These are phyloP conservation scores for Scaptomyza hsui DNA, from an alignment of 1,140 invertebrate genomes.

Conservation along the genomic window DNA sequence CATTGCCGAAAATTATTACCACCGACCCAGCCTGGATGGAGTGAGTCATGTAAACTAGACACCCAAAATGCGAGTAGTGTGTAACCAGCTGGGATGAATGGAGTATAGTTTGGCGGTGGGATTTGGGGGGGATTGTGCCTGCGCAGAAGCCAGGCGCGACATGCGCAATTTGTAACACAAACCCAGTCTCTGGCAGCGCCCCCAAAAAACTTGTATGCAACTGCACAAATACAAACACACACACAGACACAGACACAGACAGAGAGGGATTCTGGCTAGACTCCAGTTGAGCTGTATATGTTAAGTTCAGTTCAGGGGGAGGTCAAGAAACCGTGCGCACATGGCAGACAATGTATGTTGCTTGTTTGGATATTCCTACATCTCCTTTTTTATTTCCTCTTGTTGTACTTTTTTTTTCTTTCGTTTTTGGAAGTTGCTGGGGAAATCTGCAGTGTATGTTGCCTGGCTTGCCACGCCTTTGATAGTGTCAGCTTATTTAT, in stretches of 20 bases:
- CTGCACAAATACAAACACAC: neutral
- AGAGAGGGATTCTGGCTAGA: constrained; percentile 1
- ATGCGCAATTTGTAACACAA: constrained; percentile 84
- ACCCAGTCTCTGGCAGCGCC: constrained; percentile 82
- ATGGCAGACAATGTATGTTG: constrained; percentile 37
- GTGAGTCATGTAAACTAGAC: constrained; percentile 34
- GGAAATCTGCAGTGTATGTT: constrained; percentile 33
- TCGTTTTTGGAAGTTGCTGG: constrained; percentile 29
- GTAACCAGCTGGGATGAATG: constrained; percentile 41
- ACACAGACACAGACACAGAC: neutral
- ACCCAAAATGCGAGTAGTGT: constrained; percentile 27
- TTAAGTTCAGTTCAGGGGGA: constrained; percentile 55
- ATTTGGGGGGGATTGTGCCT: constrained; percentile 18
- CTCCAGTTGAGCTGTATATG: constrained; percentile 6
- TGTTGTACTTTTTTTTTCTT: constrained; percentile 36
- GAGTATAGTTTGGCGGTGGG: constrained; percentile 1
- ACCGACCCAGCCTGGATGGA: neutral
- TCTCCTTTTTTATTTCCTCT: constrained; percentile 16
- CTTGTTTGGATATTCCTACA: constrained; percentile 13
- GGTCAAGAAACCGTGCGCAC: constrained; percentile 75
- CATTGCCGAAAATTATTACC: constrained; percentile 71
- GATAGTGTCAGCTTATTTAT: constrained; percentile 64
- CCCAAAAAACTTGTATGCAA: constrained; percentile 62
- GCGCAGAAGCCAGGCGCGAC: constrained; percentile 68
- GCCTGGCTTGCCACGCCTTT: constrained; percentile 29